phyloP scores from a whole-genome alignment of 2,797 vertebrate genomes.

The Tenualosa ilisha region DNA sequence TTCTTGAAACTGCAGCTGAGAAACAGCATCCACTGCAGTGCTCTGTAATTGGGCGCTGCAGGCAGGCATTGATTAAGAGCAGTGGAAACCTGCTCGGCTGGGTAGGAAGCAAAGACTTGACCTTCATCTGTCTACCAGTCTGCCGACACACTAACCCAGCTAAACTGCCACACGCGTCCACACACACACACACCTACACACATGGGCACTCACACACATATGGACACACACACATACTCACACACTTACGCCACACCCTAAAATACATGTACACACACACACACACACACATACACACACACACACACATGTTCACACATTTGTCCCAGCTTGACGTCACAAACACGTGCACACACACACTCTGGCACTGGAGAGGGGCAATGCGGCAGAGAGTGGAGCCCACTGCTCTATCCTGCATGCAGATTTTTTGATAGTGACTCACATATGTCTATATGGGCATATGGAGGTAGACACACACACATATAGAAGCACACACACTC shows the following conservation, averaged over 20 bases:
- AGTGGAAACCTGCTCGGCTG: not conserved
- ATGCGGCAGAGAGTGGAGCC: not conserved
- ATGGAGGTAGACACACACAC: not conserved
- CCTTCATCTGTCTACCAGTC: constrained; percentile 10
- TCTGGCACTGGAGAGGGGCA: not conserved
- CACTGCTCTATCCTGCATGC: not conserved
- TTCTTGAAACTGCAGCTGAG: not conserved
- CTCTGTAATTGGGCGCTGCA: not conserved
- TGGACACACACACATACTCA: constrained; percentile 10
- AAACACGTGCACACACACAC: not conserved
- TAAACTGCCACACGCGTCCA: not conserved
- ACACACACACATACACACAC: not conserved
- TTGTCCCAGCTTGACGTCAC: not conserved
- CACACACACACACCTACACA: not conserved
- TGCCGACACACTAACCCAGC: constrained; percentile 11
- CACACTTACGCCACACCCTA: not conserved
- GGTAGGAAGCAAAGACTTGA: not conserved
- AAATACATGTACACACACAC: not conserved
- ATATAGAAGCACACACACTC: not conserved
- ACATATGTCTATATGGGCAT: not conserved
- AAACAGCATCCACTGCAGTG: not conserved
- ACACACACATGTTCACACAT: not conserved
- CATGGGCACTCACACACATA: not conserved
- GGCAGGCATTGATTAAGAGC: constrained; percentile 5
- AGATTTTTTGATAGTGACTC: not conserved